Percentiles rank a stretch among this genome's conserved stretches.
These are phyloP conservation scores for Odontomyia ornata DNA, from an alignment of 2,888 invertebrate genomes.

Conservation along the genomic window DNA sequence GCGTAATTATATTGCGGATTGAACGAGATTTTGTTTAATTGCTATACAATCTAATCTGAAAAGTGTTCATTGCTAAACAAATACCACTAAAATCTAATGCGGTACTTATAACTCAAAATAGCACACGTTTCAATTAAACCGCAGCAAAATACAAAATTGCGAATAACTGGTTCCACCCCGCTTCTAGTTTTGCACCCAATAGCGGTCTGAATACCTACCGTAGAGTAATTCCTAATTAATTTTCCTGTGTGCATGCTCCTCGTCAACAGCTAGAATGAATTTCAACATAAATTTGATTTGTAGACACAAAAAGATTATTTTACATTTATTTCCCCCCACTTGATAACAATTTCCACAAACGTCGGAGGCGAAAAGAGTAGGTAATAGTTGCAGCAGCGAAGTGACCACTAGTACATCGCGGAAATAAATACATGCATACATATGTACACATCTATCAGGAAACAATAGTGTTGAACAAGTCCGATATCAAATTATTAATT, in stretches of 20 bases:
- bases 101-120: conserved; percentile 17
- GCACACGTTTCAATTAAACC: conserved; percentile 38
- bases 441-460: conserved; percentile 19
- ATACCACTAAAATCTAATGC: conserved; percentile 26
- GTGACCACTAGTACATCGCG: conserved; percentile 3
- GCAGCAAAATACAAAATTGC: conserved; percentile 20
- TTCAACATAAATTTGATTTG: conserved; percentile 27
- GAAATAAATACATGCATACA: background rate
- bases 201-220: background rate
- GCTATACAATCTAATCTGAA: no score
- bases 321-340: conserved; percentile 5
- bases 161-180: background rate
- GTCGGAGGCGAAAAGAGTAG: background rate
- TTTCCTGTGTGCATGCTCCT: background rate
- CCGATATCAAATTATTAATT: conserved; percentile 48
- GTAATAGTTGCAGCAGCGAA: background rate
- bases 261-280: conserved; percentile 1
- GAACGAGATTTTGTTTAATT: no score
- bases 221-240: conserved; percentile 32
- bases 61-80: background rate
- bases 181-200: no score
- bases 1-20: no score
- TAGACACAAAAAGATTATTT: conserved; percentile 30
- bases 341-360: background rate
- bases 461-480: conserved; percentile 44